These are phyloP conservation scores for Temnothorax ravouxi DNA, from an alignment of 2,888 invertebrate genomes.

Conservation along the genomic window DNA sequence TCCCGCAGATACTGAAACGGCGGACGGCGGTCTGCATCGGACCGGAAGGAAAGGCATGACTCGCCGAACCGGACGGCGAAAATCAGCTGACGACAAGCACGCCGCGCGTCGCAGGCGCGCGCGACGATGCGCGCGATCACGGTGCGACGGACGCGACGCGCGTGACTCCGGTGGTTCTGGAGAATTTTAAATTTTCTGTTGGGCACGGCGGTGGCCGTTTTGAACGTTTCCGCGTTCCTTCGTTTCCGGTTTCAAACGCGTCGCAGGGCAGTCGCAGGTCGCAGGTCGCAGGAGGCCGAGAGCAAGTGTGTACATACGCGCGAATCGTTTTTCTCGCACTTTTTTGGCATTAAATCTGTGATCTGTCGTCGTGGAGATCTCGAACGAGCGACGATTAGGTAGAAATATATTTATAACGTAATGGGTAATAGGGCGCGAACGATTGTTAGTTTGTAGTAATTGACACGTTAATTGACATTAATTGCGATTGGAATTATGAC, in stretches of 20 bases:
- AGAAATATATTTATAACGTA: neutral
- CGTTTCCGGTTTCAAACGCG: conserved; percentile 3
- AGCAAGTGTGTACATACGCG: neutral
- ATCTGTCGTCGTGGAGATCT: neutral
- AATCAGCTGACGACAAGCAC: conserved; percentile 79
- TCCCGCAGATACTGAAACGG: conserved; percentile 74
- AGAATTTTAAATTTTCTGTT: conserved; percentile 12
- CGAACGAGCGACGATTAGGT: neutral
- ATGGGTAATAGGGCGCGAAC: neutral
- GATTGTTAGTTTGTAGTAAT: neutral
- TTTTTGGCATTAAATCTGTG: neutral
- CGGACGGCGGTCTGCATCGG: conserved; percentile 68
- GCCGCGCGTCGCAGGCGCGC: neutral
- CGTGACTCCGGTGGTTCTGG: conserved; percentile 63
- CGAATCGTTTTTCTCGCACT: neutral
- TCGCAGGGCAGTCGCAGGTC: no score
- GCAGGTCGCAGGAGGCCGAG: neutral
- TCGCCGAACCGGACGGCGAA: conserved; percentile 79
- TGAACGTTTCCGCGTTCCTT: neutral
- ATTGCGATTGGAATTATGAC: neutral
- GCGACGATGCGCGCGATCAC: no score
- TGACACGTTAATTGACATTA: neutral
- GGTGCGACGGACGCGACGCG: conserved; percentile 17
- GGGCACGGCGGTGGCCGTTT: neutral
- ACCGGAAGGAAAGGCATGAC: conserved; percentile 76